Conservation (phyloP, 2,888 invertebrate genomes). For the Patella pellucida region DNA sequence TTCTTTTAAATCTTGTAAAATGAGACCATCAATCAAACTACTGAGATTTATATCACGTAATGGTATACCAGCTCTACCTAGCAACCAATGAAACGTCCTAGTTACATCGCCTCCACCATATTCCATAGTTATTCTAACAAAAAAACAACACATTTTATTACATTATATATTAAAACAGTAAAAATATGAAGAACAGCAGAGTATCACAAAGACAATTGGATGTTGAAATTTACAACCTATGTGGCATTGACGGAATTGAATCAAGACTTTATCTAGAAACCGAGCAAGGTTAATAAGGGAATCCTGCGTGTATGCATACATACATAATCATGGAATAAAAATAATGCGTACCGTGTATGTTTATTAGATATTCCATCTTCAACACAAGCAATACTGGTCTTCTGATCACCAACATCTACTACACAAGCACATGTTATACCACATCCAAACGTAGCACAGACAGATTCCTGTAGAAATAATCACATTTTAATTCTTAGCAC, state of each 20-base stretch:
- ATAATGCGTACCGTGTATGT: conserved; percentile 77
- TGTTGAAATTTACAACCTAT: too few relatives aligned
- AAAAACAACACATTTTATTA: not conserved
- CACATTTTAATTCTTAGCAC: not conserved
- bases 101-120: conserved; percentile 94
- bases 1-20: conserved; percentile 88
- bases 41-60: conserved; percentile 77
- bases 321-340: too few relatives aligned
- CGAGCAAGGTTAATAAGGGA: too few relatives aligned
- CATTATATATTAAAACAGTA: too few relatives aligned
- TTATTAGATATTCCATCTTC: conserved; percentile 95
- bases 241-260: too few relatives aligned
- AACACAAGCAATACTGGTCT: conserved; percentile 94
- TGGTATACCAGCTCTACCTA: conserved; percentile 88
- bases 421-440: conserved; percentile 91
- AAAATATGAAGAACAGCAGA: too few relatives aligned
- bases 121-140: conserved; percentile 75
- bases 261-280: too few relatives aligned
- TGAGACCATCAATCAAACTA: conserved; percentile 81
- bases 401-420: conserved; percentile 94
- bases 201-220: too few relatives aligned
- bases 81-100: conserved; percentile 87
- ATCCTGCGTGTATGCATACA: too few relatives aligned
- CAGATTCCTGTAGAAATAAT: conserved; percentile 79
- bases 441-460: conserved; percentile 87